Percentiles rank a stretch among this genome's conserved stretches.
Evolutionary conservation across 2,113 vertebrate species (phyloP).

Genomic region (Colinus virginianus): DNA sequence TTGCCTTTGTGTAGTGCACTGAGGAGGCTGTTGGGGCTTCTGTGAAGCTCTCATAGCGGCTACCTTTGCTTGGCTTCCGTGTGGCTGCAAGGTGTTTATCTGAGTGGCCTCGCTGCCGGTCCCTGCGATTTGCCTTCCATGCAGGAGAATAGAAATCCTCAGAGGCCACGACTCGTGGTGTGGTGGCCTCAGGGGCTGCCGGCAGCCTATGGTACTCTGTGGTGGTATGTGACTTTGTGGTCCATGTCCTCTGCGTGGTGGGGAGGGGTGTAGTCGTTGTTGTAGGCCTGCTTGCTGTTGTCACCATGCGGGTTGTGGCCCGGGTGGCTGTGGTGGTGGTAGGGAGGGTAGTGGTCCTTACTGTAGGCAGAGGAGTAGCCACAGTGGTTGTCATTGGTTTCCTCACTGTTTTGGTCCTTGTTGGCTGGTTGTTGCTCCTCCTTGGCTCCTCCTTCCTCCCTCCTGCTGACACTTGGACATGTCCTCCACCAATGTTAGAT

Average conservation of each 20-base stretch:
- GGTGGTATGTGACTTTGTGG: slow-evolving; percentile 57
- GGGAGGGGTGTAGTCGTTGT: slow-evolving; percentile 67
- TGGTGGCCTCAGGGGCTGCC: slow-evolving; percentile 48
- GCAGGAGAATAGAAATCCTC: slow-evolving; percentile 76
- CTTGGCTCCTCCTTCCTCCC: slow-evolving; percentile 78
- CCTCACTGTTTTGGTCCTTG: slow-evolving; percentile 76
- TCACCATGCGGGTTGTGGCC: slow-evolving; percentile 45
- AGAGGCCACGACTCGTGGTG: slow-evolving; percentile 60
- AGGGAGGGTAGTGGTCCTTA: slow-evolving; percentile 64
- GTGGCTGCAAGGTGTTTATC: slow-evolving; percentile 49
- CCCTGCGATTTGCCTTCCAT: slow-evolving; percentile 78
- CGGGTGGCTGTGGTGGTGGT: slow-evolving; percentile 73
- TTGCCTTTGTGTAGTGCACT: slow-evolving; percentile 70
- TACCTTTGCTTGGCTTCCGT: slow-evolving; percentile 71
- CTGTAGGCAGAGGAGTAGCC: slow-evolving; percentile 50
- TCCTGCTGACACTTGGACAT: slow-evolving; percentile 61
- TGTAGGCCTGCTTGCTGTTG: slow-evolving; percentile 59
- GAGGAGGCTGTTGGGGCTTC: slow-evolving; percentile 64
- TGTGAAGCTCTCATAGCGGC: slow-evolving; percentile 57
- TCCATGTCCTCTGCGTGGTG: slow-evolving; percentile 77
- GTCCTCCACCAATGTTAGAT: slow-evolving; percentile 39
- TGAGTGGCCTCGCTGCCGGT: slow-evolving; percentile 64
- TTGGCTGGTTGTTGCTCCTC: slow-evolving; percentile 62
- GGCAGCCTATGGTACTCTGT: slow-evolving; percentile 70
- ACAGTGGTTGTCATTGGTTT: slow-evolving; percentile 57